phyloP scores from a whole-genome alignment of 2,888 invertebrate species.

The Dicyrtomina minuta region DNA sequence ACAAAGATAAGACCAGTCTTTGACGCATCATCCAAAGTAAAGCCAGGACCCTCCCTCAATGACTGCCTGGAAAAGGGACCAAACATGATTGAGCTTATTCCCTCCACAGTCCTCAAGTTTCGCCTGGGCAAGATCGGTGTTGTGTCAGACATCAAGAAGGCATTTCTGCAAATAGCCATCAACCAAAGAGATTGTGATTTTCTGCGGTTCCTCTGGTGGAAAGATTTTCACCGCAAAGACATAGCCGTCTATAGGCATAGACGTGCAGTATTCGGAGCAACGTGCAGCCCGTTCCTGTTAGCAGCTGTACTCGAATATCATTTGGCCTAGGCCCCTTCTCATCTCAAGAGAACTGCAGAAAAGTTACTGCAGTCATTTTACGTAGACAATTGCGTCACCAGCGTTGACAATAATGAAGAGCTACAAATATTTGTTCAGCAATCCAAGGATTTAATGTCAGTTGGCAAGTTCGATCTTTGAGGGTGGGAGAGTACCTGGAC shows the following conservation, averaged over 20 bases:
- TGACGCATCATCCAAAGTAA: conserved; percentile 12
- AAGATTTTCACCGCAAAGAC: conserved; percentile 3
- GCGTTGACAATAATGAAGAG: too few species aligned
- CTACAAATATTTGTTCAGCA: too few species aligned
- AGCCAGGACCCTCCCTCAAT: conserved; percentile 41
- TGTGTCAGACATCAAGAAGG: conserved; percentile 53
- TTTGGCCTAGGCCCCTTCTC: not conserved
- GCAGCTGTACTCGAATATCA: not conserved
- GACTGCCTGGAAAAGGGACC: conserved; percentile 49
- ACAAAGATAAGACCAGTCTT: conserved; percentile 49
- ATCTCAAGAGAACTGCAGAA: not conserved
- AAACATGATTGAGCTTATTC: conserved; percentile 46
- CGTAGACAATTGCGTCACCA: not conserved
- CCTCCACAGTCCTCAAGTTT: conserved; percentile 34
- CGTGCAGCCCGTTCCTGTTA: conserved; percentile 28
- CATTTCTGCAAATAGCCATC: conserved; percentile 54
- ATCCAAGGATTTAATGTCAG: too few species aligned
- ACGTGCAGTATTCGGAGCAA: conserved; percentile 34
- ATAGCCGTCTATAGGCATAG: conserved; percentile 7
- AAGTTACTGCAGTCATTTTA: not conserved
- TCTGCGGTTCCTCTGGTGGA: conserved; percentile 52
- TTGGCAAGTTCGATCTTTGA: too few species aligned
- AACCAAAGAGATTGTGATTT: conserved; percentile 51
- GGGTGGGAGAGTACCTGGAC: too few species aligned
- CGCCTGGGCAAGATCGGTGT: conserved; percentile 43